Evolutionary conservation across 2,113 vertebrate species (phyloP).

Genomic region (Guaruba guarouba): DNA sequence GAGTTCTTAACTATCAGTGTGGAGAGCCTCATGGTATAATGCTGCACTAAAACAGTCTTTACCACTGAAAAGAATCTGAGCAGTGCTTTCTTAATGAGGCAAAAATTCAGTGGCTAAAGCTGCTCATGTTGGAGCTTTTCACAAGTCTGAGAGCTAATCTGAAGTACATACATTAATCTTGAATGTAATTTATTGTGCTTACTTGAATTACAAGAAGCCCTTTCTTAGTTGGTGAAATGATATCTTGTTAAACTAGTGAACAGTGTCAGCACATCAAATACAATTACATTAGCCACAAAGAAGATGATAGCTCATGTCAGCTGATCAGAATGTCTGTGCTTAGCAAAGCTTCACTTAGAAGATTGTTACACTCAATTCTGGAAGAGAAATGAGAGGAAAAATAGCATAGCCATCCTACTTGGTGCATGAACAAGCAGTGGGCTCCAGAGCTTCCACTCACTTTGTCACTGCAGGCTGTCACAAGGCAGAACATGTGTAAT

Average conservation of each 20-base stretch:
- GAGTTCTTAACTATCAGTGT: not conserved
- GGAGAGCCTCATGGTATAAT: not conserved
- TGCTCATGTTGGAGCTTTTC: constrained; percentile 1
- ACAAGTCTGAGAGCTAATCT: not conserved
- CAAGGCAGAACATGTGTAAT: not conserved
- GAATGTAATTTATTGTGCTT: constrained; percentile 19
- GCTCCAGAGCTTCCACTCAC: not conserved
- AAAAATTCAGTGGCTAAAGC: not conserved
- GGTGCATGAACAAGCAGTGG: not conserved
- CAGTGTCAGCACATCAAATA: constrained; percentile 38
- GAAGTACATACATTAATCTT: not conserved
- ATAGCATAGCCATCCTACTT: not conserved
- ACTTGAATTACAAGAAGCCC: constrained; percentile 35
- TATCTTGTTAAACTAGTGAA: constrained; percentile 31
- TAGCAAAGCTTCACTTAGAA: not conserved
- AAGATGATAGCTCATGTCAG: not conserved
- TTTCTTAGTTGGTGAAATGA: constrained; percentile 33
- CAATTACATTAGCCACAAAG: constrained; percentile 14
- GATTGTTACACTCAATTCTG: not conserved
- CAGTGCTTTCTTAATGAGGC: not conserved
- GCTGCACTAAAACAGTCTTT: not conserved
- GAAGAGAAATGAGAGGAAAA: not conserved
- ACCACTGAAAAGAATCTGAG: not conserved
- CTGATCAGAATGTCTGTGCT: not conserved
- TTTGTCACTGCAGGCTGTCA: not conserved